phyloP scores from a whole-genome alignment of 2,113 vertebrate species.

The Xerus inauris region DNA sequence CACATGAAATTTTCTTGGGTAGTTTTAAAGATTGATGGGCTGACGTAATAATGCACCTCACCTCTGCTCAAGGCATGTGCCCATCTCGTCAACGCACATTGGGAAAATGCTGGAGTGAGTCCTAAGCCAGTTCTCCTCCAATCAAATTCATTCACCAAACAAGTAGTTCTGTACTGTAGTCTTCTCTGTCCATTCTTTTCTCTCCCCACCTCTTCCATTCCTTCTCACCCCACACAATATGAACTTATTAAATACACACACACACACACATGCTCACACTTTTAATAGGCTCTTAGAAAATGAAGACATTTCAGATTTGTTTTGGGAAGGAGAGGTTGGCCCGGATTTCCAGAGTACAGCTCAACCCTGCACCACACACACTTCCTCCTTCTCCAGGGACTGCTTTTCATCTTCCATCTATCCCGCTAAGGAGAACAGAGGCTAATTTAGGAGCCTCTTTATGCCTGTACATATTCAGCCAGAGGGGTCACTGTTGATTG shows the following conservation, averaged over 20 bases:
- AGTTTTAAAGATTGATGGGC: constrained; percentile 38
- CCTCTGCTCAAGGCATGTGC: not conserved
- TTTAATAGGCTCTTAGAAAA: not conserved
- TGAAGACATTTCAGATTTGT: constrained; percentile 9
- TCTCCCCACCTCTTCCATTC: not conserved
- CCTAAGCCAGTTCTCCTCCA: not conserved
- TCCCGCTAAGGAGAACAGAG: constrained; percentile 69
- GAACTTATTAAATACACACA: not conserved
- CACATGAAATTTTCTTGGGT: constrained; percentile 4
- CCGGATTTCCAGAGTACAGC: constrained; percentile 25
- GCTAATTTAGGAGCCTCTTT: constrained; percentile 77
- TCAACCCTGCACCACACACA: constrained; percentile 20
- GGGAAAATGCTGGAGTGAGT: not conserved
- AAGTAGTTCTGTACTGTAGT: not conserved
- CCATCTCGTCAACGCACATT: not conserved
- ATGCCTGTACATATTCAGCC: constrained; percentile 78
- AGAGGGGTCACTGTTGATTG: constrained; percentile 79
- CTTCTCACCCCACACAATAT: not conserved
- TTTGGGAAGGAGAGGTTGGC: not conserved
- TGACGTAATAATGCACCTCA: not conserved
- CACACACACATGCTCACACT: not conserved
- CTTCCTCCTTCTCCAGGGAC: constrained; percentile 43
- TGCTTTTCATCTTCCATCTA: constrained; percentile 63
- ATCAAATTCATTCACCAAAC: not conserved
- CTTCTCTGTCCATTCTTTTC: not conserved